Percentiles rank a stretch among this genome's conserved stretches.
Conservation (phyloP, 2,888 invertebrate genomes). For the Sarcophaga rosellei region DNA sequence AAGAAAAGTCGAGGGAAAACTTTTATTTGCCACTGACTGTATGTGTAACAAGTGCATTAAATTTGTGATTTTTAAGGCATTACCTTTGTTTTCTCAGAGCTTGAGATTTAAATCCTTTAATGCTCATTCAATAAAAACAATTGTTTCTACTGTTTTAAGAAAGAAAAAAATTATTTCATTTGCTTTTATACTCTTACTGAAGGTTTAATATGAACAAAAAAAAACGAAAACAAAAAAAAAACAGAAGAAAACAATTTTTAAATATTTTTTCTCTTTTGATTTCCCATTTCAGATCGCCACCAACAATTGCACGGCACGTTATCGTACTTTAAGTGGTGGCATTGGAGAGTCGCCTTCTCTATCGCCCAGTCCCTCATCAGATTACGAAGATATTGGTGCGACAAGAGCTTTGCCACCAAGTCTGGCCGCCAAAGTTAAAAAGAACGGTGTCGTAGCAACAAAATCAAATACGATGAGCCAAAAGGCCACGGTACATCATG, state of each 20-base stretch:
- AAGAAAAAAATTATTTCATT: too few relatives aligned
- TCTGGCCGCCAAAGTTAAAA: slow-evolving; percentile 79
- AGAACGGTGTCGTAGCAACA: slow-evolving; percentile 79
- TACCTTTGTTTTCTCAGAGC: too few relatives aligned
- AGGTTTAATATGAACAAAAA: too few relatives aligned
- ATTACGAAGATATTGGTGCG: slow-evolving; percentile 87
- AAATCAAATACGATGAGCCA: slow-evolving; percentile 83
- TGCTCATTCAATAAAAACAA: too few relatives aligned
- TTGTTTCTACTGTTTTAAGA: slow-evolving; percentile 37
- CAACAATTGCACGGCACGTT: slow-evolving; percentile 81
- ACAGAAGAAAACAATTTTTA: too few relatives aligned
- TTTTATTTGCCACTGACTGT: too few relatives aligned
- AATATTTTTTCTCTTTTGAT: not conserved
- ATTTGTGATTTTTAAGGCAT: too few relatives aligned
- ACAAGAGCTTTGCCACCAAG: slow-evolving; percentile 79
- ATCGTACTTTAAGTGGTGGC: slow-evolving; percentile 83
- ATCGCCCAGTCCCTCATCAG: slow-evolving; percentile 86
- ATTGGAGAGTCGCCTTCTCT: slow-evolving; percentile 82
- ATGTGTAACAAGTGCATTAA: too few relatives aligned
- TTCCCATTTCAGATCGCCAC: slow-evolving; percentile 79
- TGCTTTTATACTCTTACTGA: too few relatives aligned
- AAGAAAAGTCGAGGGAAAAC: too few relatives aligned
- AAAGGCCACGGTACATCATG: slow-evolving; percentile 86
- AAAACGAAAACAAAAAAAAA: too few relatives aligned
- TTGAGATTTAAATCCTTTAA: too few relatives aligned